A percentile compares a stretch with the other conserved stretches of the same genome.
Evolutionary conservation across 2,113 vertebrate species (phyloP).

Genomic region (Psilopogon haemacephalus): DNA sequence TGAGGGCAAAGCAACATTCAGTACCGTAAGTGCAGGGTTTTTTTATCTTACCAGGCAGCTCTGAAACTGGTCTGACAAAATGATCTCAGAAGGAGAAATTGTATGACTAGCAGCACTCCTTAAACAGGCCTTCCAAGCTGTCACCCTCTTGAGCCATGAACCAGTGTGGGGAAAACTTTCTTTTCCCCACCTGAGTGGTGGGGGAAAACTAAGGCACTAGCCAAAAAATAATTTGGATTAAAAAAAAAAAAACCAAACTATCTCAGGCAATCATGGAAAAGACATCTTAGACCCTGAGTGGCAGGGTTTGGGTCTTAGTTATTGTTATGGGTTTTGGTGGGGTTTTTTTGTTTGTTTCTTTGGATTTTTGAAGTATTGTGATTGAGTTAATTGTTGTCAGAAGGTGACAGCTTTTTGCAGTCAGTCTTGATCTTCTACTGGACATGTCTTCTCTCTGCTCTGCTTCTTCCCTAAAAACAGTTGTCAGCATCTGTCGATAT

Average conservation of each 20-base stretch:
- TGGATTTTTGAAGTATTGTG: neutral
- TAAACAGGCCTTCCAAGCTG: neutral
- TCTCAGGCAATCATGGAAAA: neutral
- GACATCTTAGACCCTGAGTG: neutral
- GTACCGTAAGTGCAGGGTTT: neutral
- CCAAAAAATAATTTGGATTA: neutral
- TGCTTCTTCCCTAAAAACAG: neutral
- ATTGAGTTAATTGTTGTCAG: neutral
- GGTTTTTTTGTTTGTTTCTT: neutral
- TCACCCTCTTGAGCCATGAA: neutral
- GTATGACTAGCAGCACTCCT: neutral
- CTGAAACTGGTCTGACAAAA: neutral
- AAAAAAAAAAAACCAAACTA: neutral
- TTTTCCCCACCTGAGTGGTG: neutral
- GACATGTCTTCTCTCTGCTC: neutral
- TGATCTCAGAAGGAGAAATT: neutral
- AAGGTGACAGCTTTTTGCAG: neutral
- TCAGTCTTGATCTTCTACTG: neutral
- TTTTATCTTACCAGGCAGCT: neutral
- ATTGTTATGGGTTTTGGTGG: neutral
- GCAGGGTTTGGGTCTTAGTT: neutral
- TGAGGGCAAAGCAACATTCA: constrained; percentile 1
- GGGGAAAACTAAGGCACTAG: neutral
- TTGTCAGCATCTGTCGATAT: neutral
- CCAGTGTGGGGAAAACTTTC: neutral